Evolutionary conservation across 2,113 vertebrate species (phyloP).

Genomic region (Myrmophylax atrothorax): DNA sequence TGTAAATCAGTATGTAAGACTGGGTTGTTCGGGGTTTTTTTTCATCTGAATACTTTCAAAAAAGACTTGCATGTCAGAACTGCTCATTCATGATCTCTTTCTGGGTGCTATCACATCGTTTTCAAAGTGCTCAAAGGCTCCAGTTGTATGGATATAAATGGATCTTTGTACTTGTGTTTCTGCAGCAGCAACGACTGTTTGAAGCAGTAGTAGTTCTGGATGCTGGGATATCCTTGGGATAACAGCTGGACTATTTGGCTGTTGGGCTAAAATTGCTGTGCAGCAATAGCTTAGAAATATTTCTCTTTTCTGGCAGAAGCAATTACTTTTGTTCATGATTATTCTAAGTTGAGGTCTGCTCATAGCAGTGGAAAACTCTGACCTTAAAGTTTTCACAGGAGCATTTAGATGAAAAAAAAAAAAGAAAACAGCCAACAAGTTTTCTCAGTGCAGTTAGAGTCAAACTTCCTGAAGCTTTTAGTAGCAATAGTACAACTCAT

Average conservation of each 20-base stretch:
- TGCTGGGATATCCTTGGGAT: background rate
- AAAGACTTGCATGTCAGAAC: background rate
- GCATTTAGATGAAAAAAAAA: background rate
- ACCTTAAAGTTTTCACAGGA: background rate
- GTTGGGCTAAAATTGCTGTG: background rate
- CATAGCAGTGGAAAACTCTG: background rate
- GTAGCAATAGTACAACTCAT: background rate
- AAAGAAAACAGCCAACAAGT: background rate
- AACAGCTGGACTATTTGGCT: background rate
- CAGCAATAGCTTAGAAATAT: background rate
- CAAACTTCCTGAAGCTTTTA: background rate
- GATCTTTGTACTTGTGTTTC: background rate
- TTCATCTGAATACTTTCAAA: background rate
- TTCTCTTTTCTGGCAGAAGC: background rate
- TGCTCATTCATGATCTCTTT: background rate
- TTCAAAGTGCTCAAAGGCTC: background rate
- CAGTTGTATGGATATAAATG: background rate
- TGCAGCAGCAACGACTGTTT: background rate
- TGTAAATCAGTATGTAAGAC: background rate
- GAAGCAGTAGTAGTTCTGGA: background rate
- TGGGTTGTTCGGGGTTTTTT: background rate
- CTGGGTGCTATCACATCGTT: background rate
- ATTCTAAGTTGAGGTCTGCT: background rate
- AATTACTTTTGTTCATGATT: background rate
- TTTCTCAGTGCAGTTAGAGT: background rate